Evolutionary conservation across 2,888 invertebrate genomes (phyloP), one percentile per base, ranked within the genome.

Genomic region (Drosophila engyochracea): DNA sequence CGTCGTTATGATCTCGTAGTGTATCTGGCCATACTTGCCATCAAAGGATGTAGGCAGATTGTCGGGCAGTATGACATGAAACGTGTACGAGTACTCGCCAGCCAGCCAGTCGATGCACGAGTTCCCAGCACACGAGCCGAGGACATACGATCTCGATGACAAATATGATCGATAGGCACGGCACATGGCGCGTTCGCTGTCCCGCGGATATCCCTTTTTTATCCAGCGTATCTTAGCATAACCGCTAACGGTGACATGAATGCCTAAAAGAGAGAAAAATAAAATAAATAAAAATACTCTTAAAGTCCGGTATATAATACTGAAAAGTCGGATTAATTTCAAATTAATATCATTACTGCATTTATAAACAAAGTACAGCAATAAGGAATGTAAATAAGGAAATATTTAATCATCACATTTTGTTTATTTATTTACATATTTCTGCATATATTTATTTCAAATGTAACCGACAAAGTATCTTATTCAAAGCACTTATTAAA

Each of bases 1-100:
- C 4, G 95, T 96, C 37, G 96, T 96, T 93, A 96, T 96, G 25
- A 97, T 95, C 35, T 95, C 96, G 91, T 98, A 98, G 62, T 97
- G 95, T 52, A 98, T 95, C 91, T 96, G 95, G 0, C 98, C 97
- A 93, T 94, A 94, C 92, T 96, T 95, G 35, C 96, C 96, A 92
- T 96, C 96, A 93, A 97, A 97, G 9, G 97, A 97, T 19, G 97
- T 96, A 37, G 97, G 97, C 82, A 97, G 93, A 85, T 96, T 93
- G 66, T 91, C 91, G 74, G 93, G 93, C 91, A 93, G 89, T 55
- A 95, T 94, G 91, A 96, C 97, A 52, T 96, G 95, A 92, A 98
- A 98, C 64, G 97, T 97, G 91, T 97, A 98, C 51, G 95, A 94
- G 90, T 97, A 93, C 78, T 92, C 92, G 0, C 98, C 98, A 37